Evolutionary conservation across 2,797 vertebrate genomes (phyloP).

Genomic region (Dicrostonyx torquatus): DNA sequence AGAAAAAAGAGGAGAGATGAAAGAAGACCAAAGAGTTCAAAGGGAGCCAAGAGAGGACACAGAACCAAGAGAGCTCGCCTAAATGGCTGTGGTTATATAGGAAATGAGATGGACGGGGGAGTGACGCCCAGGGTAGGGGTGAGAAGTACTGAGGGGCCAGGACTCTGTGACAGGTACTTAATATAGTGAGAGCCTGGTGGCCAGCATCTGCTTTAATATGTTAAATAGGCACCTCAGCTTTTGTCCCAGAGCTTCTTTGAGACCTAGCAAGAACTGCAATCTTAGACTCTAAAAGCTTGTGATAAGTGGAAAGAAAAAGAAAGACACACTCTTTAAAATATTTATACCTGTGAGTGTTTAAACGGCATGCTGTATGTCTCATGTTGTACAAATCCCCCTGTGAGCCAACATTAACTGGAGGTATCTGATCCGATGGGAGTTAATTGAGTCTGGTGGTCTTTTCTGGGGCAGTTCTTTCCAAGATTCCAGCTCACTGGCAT

Average conservation of each 20-base stretch:
- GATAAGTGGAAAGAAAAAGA: background rate
- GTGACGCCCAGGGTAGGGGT: background rate
- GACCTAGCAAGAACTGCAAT: background rate
- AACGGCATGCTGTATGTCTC: constrained; percentile 37
- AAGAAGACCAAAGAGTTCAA: background rate
- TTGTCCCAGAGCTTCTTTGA: background rate
- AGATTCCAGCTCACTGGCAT: background rate
- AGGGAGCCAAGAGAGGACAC: background rate
- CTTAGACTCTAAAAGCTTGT: background rate
- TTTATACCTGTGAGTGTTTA: constrained; percentile 57
- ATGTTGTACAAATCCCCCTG: constrained; percentile 43
- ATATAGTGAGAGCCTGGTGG: background rate
- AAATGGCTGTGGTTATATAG: too few species aligned
- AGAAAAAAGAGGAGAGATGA: background rate
- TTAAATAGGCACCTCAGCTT: background rate
- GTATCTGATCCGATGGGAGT: background rate
- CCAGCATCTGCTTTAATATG: background rate
- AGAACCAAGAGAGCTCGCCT: background rate
- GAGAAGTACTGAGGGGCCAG: background rate
- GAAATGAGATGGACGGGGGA: background rate
- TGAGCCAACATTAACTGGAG: constrained; percentile 30
- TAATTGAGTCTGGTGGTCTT: background rate
- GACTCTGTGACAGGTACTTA: background rate
- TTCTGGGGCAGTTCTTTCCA: background rate
- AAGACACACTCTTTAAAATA: background rate